Evolutionary conservation across 2,797 vertebrate genomes (phyloP).

Genomic region (Cynodonichthys magdalenae): DNA sequence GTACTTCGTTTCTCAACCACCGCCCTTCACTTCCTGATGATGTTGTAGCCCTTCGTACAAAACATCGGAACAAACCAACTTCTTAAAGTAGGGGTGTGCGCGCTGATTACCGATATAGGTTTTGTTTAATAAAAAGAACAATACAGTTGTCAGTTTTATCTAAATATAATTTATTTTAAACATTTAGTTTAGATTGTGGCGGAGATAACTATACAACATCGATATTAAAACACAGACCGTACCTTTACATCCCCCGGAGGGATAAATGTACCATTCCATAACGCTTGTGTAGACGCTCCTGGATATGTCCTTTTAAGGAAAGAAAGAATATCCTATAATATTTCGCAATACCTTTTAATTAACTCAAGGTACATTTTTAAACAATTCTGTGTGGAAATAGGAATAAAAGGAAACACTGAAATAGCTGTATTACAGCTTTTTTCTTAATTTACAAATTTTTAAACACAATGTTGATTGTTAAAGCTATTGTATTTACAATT

Average conservation of each 20-base stretch:
- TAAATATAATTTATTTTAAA: too few species aligned
- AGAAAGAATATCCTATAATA: slow-evolving; percentile 36
- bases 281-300: slow-evolving; percentile 59
- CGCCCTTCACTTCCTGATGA: slow-evolving; percentile 85
- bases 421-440: too few species aligned
- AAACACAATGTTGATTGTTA: too few species aligned
- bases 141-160: too few species aligned
- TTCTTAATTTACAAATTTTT: too few species aligned
- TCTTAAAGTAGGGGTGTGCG: slow-evolving; percentile 7
- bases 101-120: fast-evolving
- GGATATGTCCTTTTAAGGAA: slow-evolving; percentile 83
- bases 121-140: fast-evolving
- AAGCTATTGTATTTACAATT: too few species aligned
- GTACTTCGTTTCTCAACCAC: slow-evolving; percentile 77
- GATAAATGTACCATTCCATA: slow-evolving; percentile 40
- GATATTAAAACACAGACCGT: background rate
- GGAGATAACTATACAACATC: background rate
- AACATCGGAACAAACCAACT: slow-evolving; percentile 67
- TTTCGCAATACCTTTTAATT: slow-evolving; percentile 24
- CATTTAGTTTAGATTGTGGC: background rate
- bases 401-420: background rate
- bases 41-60: slow-evolving; percentile 45
- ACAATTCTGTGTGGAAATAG: background rate
- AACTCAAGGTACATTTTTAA: slow-evolving; percentile 8
- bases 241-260: background rate